phyloP scores from a whole-genome alignment of 2,797 vertebrate species.

The Lepilemur septentrionalis region DNA sequence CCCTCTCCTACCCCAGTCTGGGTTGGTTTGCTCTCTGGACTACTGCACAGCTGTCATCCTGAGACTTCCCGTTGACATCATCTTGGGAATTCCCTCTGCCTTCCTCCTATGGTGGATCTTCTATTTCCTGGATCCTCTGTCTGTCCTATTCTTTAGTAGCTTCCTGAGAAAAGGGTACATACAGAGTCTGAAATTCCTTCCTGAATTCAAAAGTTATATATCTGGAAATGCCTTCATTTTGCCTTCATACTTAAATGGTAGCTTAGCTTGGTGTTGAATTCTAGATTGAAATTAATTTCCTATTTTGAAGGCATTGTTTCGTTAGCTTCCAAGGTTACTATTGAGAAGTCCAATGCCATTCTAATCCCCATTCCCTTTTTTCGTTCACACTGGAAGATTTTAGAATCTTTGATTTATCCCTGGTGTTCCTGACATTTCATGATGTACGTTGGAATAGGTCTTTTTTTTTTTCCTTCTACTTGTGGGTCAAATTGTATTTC shows the following conservation, averaged over 20 bases:
- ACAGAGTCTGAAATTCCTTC: constrained; percentile 38
- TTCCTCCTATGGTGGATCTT: background rate
- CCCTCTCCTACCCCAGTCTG: background rate
- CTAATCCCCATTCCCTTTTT: constrained; percentile 20
- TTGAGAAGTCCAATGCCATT: constrained; percentile 1
- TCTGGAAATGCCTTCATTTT: constrained; percentile 42
- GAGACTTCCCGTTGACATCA: constrained; percentile 23
- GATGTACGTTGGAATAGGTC: background rate
- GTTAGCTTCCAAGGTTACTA: constrained; percentile 7
- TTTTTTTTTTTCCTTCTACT: constrained; percentile 24
- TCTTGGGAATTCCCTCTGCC: constrained; percentile 27
- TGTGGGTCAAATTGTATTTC: background rate
- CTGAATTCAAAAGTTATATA: constrained; percentile 26
- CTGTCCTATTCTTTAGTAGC: constrained; percentile 24
- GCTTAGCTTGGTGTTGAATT: constrained; percentile 25
- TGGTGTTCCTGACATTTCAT: background rate
- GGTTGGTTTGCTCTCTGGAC: background rate
- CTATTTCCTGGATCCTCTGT: background rate
- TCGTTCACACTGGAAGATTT: constrained; percentile 12
- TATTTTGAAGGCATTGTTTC: constrained; percentile 22
- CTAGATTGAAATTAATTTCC: constrained; percentile 21
- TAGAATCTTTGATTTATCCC: background rate
- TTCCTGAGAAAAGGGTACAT: constrained; percentile 38
- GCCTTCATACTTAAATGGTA: background rate
- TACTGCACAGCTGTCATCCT: background rate